These are phyloP conservation scores for Spilarctia lutea DNA, from an alignment of 2,888 invertebrate species.

Conservation along the genomic window DNA sequence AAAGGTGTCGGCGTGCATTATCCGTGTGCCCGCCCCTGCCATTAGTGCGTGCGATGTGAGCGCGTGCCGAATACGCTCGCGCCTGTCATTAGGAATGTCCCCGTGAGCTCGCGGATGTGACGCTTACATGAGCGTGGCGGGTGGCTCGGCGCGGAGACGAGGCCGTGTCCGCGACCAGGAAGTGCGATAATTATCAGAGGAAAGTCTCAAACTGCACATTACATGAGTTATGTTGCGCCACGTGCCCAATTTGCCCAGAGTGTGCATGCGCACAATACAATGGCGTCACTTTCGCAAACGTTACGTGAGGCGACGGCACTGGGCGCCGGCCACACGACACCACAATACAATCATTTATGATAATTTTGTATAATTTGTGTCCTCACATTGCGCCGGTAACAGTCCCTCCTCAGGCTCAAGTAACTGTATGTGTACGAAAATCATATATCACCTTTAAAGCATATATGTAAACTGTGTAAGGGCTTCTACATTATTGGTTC, in stretches of 20 bases:
- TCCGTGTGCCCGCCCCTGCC: conserved; percentile 1
- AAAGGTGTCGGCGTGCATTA: conserved; percentile 16
- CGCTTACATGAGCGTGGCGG: not conserved
- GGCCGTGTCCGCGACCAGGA: conserved; percentile 3
- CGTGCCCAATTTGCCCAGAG: conserved; percentile 47
- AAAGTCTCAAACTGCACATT: conserved; percentile 49
- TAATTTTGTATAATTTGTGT: conserved; percentile 13
- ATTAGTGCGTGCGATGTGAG: not conserved
- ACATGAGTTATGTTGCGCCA: conserved; percentile 49
- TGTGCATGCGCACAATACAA: conserved; percentile 26
- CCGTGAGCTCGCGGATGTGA: not conserved
- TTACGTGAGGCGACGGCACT: conserved; percentile 44
- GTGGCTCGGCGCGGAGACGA: not conserved
- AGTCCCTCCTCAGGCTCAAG: not conserved
- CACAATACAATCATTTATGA: conserved; percentile 17
- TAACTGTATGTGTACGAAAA: not conserved
- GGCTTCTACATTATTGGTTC: not conserved
- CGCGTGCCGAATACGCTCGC: not conserved
- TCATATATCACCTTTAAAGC: not conserved
- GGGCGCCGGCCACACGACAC: not conserved
- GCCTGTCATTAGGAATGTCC: not conserved
- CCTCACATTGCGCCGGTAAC: not conserved
- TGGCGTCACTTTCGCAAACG: conserved; percentile 45
- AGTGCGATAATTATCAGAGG: conserved; percentile 10
- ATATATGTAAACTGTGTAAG: not conserved